These are phyloP conservation scores for Melanostigma gelatinosum DNA, from an alignment of 2,113 vertebrate genomes.

Conservation along the genomic window DNA sequence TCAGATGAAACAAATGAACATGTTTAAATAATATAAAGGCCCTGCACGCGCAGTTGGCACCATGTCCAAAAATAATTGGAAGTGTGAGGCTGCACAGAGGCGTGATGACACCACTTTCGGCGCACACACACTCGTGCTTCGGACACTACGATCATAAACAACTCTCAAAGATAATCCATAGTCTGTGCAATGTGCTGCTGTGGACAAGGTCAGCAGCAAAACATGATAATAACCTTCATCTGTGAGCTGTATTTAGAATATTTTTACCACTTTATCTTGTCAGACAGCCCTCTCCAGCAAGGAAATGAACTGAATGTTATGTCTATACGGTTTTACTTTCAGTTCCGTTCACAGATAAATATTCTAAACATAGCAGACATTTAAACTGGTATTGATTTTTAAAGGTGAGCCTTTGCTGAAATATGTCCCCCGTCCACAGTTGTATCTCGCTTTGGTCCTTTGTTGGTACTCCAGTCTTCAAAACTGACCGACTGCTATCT, in stretches of 20 bases:
- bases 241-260: background rate
- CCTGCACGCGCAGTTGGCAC: background rate
- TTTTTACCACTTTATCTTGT: background rate
- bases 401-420: background rate
- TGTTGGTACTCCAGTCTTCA: background rate
- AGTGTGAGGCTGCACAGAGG: background rate
- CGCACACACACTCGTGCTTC: rapidly evolving
- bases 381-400: background rate
- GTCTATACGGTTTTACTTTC: background rate
- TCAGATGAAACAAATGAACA: background rate
- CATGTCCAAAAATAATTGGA: background rate
- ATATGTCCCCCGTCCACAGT: background rate
- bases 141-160: background rate
- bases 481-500: background rate
- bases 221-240: background rate
- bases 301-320: background rate
- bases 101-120: background rate
- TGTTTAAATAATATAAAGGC: background rate
- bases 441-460: background rate
- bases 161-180: background rate
- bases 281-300: background rate
- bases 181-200: background rate
- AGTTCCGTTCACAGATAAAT: background rate
- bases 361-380: background rate
- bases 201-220: background rate